Evolutionary conservation across 2,113 vertebrate species (phyloP), one percentile per base, ranked within the genome.

Genomic region (Poeciliopsis prolifica): DNA sequence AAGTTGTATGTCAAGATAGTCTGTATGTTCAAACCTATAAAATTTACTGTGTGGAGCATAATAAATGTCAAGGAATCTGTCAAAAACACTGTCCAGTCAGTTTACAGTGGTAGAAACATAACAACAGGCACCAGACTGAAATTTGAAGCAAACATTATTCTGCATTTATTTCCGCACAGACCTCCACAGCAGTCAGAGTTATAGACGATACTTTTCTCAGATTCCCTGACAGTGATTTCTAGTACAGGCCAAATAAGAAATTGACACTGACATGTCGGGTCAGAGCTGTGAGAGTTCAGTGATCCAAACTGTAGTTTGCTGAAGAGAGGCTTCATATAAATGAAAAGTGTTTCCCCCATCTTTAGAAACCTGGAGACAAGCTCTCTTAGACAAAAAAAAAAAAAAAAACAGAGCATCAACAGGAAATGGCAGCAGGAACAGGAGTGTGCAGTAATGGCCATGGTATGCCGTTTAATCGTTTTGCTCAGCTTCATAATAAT

Each of bases 391-490:
- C 37, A 5, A 84, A 33, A 69, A 79, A 74, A 74, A 60, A 4
- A 5, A 84, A 33, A 69, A 79, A 74, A 74, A 60, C 6, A 1
- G 68, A 90, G 70, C 81, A 84, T 85, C 84, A 85, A 86, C 87
- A 87, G 90, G 88, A 92, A 87, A 82, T 65, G 81, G 75, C 80
- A 77, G 68, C 60, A 83, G 74, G 84, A 85, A 79, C 51, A 28
- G 37, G 31, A 78, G 74, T 80, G 82, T 84, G 80, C 28, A 76
- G 79, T 91, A 84, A 86, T 74, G 79, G 72, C 72, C 65, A 1
- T 74, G 87, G 86, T 81, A 87, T 85, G 86, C 81, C 72, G 66
- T 74, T 70, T 84, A 87, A 88, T 89, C 87, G 87, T 80, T 69
- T 80, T 84, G 75, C 89, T 81, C 74, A 19, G 72, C 75, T 77